Percentiles rank a stretch among this genome's conserved stretches.
phyloP scores from a whole-genome alignment of 1,140 invertebrate genomes.

The Euborellia annulipes region DNA sequence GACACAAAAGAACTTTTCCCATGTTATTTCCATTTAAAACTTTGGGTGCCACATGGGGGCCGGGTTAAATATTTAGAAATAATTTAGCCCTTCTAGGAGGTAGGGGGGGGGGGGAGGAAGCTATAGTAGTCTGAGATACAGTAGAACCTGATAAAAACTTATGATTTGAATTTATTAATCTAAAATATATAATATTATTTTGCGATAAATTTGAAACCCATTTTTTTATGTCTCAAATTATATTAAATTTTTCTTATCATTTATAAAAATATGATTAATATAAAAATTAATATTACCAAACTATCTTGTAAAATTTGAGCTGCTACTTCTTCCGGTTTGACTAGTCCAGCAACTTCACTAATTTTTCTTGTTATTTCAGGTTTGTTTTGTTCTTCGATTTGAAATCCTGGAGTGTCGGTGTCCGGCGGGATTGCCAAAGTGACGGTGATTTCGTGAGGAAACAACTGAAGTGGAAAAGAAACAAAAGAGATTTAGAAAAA shows the following conservation, averaged over 20 bases:
- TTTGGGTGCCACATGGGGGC: no score
- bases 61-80: no score
- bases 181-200: not conserved
- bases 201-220: not conserved
- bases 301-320: constrained; percentile 61
- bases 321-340: constrained; percentile 65
- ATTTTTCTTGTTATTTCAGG: constrained; percentile 81
- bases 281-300: no score
- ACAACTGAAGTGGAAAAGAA: constrained; percentile 30
- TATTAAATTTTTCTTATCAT: not conserved
- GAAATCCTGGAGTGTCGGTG: constrained; percentile 93
- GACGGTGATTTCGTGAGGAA: constrained; percentile 64
- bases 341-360: constrained; percentile 58
- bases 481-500: not conserved
- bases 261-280: not conserved
- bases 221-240: not conserved
- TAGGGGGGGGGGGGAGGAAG: no score
- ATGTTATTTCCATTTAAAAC: no score
- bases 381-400: constrained; percentile 67
- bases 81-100: no score
- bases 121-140: no score
- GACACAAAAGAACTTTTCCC: no score
- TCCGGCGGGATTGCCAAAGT: constrained; percentile 87
- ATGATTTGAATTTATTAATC: no score
- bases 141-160: no score